Evolutionary conservation across 2,888 invertebrate species (phyloP), one percentile per base, ranked within the genome.

Genomic region (Papilio demoleus): DNA sequence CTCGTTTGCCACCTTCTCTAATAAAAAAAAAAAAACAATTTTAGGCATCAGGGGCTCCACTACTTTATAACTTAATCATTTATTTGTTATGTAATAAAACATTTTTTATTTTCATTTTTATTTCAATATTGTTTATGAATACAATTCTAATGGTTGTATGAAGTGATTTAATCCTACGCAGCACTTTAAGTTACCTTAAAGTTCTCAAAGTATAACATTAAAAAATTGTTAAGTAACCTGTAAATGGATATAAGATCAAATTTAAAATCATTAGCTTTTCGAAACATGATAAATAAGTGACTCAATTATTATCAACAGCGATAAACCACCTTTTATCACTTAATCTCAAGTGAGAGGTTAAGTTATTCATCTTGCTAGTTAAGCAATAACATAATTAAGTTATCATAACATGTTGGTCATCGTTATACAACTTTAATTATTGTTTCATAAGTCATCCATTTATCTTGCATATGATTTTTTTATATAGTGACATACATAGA

Each of bases 361-460:
- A 56, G 17, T 56, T n/a, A 56, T 5, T n/a, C 53, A n/a, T 27
- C 53, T 27, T 53, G 27, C 14, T 24, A 12, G n/a, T 27, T 53
- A 56, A 31, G 53, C 53, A 56, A 53, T 8, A 53, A 56, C 31
- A 31, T 53, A 56, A 56, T 56, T 56, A 56, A 56, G 53, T 31
- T 56, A 31, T 56, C 31, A 31, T 27, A 6, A 31, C 14, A 50
- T 53, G 14, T 27, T 14, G 11, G 19, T 24, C 50, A 50, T 50
- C 27, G 2, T 56, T 56, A 31, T 56, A 31, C 17, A 56, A 56
- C 31, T 14, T n/a, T n/a, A n/a, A 56, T 31, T 17, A 9, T 56
- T 17, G 11, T 31, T 53, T 14, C n/a, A 27, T 53, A 56, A 56
- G 9, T 24, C n/a, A 31, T 31, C n/a, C 27, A n/a, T 22, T 6